These are phyloP conservation scores for Sebastes nivosus DNA, from an alignment of 2,797 vertebrate species.

Conservation along the genomic window DNA sequence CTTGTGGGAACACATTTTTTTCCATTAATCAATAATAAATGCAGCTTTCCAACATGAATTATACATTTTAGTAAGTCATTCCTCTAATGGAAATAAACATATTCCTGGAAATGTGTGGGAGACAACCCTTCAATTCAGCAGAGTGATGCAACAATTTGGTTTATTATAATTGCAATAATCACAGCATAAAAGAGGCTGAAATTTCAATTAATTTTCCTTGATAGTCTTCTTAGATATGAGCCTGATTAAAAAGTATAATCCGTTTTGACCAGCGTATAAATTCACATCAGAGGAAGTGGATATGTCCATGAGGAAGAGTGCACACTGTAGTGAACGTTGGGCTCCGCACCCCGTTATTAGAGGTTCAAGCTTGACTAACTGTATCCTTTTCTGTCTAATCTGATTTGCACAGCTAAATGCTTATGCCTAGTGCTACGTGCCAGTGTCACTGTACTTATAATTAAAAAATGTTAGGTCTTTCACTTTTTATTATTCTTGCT, in stretches of 20 bases:
- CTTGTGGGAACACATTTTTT: background rate
- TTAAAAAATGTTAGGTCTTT: conserved; percentile 68
- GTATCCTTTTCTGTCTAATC: conserved; percentile 74
- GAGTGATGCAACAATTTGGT: conserved; percentile 41
- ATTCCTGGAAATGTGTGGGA: conserved; percentile 26
- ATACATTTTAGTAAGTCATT: conserved; percentile 42
- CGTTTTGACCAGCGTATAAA: conserved; percentile 72
- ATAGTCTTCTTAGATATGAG: conserved; percentile 71
- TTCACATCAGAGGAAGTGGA: conserved; percentile 60
- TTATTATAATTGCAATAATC: conserved; percentile 71
- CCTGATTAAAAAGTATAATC: conserved; percentile 77
- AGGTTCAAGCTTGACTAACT: conserved; percentile 68
- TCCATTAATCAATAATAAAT: conserved; percentile 46
- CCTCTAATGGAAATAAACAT: conserved; percentile 27
- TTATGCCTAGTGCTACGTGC: conserved; percentile 50
- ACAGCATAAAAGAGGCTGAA: conserved; percentile 66
- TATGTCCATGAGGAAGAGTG: conserved; percentile 36
- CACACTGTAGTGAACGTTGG: conserved; percentile 1
- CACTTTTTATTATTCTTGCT: conserved; percentile 66
- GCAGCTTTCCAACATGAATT: conserved; percentile 33
- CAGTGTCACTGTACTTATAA: conserved; percentile 69
- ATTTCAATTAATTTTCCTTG: conserved; percentile 77
- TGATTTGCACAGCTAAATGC: conserved; percentile 71
- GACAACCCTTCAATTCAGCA: conserved; percentile 23
- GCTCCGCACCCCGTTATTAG: conserved; percentile 48